phyloP scores from a whole-genome alignment of 2,797 vertebrate genomes.

The Crenuchus spilurus region DNA sequence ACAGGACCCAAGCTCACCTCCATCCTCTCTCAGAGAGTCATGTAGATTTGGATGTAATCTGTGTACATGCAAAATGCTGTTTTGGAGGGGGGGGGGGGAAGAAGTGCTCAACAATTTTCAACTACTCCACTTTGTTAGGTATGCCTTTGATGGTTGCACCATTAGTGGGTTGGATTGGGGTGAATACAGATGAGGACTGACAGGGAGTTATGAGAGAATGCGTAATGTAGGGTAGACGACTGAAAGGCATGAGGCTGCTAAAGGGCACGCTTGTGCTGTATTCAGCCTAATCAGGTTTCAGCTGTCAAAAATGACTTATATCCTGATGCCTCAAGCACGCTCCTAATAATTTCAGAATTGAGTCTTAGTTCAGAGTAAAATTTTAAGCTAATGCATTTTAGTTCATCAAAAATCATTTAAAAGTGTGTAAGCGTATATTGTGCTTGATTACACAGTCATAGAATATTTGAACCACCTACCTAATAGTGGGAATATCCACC shows the following conservation, averaged over 20 bases:
- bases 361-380: slow-evolving; percentile 27
- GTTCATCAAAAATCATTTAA: neutral
- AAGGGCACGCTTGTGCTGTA: slow-evolving; percentile 49
- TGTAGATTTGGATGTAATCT: slow-evolving; percentile 27
- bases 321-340: slow-evolving; percentile 24
- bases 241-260: slow-evolving; percentile 40
- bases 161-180: slow-evolving; percentile 25
- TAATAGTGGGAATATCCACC: too few relatives aligned
- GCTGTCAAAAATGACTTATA: slow-evolving; percentile 53
- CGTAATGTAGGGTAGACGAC: slow-evolving; percentile 35
- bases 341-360: slow-evolving; percentile 18
- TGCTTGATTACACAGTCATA: too few relatives aligned
- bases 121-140: slow-evolving; percentile 20
- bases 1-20: neutral
- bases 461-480: too few relatives aligned
- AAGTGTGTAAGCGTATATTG: neutral
- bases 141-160: slow-evolving; percentile 33
- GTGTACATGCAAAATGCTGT: slow-evolving; percentile 3
- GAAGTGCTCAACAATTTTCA: neutral
- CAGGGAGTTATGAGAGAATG: slow-evolving; percentile 49
- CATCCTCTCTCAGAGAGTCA: neutral
- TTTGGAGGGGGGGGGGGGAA: too few relatives aligned
- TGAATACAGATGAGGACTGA: slow-evolving; percentile 37
- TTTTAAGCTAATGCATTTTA: slow-evolving; percentile 17
- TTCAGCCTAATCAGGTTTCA: slow-evolving; percentile 50